phyloP scores from a whole-genome alignment of 2,888 invertebrate species.

The Agrotis segetum region DNA sequence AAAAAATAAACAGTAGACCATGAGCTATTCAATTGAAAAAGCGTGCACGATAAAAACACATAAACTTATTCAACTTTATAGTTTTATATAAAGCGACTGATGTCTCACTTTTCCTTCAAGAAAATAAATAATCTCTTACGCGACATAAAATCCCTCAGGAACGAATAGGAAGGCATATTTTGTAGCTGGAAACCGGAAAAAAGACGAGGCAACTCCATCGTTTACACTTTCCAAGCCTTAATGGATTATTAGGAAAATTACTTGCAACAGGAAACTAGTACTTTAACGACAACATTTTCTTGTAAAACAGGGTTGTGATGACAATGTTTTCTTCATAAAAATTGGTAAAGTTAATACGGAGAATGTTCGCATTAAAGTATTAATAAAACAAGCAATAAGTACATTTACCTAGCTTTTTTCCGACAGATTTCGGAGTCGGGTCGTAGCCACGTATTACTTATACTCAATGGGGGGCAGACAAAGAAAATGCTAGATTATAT shows the following conservation, averaged over 20 bases:
- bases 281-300: slow-evolving; percentile 46
- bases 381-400: slow-evolving; percentile 23
- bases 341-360: slow-evolving; percentile 48
- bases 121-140: slow-evolving; percentile 38
- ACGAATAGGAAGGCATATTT: slow-evolving; percentile 32
- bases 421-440: too few relatives aligned
- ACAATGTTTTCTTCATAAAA: slow-evolving; percentile 55
- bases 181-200: slow-evolving; percentile 27
- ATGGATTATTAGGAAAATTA: slow-evolving; percentile 58
- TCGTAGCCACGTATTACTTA: too few relatives aligned
- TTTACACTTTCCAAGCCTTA: slow-evolving; percentile 18
- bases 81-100: slow-evolving; percentile 30
- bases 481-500: too few relatives aligned
- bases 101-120: slow-evolving; percentile 4
- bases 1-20: not conserved
- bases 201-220: slow-evolving; percentile 9
- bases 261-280: slow-evolving; percentile 46
- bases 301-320: slow-evolving; percentile 30
- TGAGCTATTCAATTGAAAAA: not conserved
- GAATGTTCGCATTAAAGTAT: slow-evolving; percentile 25
- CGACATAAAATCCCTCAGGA: slow-evolving; percentile 31
- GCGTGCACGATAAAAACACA: not conserved
- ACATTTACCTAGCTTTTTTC: not conserved
- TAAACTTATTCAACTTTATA: not conserved
- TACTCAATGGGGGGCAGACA: too few relatives aligned